These are phyloP conservation scores for Hyperoplus lanceolatus DNA, from an alignment of 2,797 vertebrate genomes.

Conservation along the genomic window DNA sequence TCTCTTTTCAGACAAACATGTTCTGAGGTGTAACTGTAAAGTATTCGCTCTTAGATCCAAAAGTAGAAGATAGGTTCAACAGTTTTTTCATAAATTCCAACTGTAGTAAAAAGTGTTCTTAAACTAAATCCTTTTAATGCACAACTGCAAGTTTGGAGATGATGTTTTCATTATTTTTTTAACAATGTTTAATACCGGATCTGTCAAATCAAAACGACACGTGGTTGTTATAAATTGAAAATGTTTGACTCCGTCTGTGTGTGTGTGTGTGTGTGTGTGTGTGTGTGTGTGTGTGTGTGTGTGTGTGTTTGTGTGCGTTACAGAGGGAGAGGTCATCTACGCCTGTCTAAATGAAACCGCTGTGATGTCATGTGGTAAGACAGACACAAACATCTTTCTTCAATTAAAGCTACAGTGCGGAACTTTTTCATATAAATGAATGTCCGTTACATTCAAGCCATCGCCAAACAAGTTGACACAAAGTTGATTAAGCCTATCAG, in stretches of 20 bases:
- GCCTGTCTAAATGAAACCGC: slow-evolving; percentile 69
- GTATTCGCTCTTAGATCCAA: too few species aligned
- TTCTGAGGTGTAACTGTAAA: too few species aligned
- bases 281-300: not conserved
- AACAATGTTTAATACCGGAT: not conserved
- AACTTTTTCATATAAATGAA: too few species aligned
- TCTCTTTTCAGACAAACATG: too few species aligned
- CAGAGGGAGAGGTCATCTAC: slow-evolving; percentile 72
- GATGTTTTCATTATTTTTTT: not conserved
- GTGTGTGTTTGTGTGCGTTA: not conserved
- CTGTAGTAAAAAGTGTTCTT: not conserved
- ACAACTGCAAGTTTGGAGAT: not conserved
- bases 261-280: slow-evolving; percentile 30
- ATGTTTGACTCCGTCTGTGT: not conserved
- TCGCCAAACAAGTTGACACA: too few species aligned
- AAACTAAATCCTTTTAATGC: not conserved
- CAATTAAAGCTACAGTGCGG: too few species aligned
- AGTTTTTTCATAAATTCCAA: too few species aligned
- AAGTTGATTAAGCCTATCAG: too few species aligned
- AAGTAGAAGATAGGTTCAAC: too few species aligned
- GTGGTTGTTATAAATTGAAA: not conserved
- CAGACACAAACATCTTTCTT: not conserved
- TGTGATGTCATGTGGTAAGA: slow-evolving; percentile 66
- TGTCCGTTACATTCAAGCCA: too few species aligned
- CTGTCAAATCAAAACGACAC: not conserved